These are phyloP conservation scores for Octodonta nipae DNA, from an alignment of 2,888 invertebrate species.

Conservation along the genomic window DNA sequence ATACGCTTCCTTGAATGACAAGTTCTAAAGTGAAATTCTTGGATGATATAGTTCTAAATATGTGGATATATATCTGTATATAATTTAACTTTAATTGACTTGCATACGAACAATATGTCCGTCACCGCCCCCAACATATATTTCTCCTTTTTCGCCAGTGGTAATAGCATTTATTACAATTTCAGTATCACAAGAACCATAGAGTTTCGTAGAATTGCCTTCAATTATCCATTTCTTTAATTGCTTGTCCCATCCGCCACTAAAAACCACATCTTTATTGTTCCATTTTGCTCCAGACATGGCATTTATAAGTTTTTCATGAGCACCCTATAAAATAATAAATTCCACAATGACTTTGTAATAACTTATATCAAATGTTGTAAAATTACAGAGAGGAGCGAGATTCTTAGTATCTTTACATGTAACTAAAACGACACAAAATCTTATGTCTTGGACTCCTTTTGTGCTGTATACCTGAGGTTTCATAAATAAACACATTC, in stretches of 20 bases:
- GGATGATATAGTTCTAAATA: no score
- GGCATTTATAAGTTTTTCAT: slow-evolving; percentile 37
- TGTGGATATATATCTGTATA: no score
- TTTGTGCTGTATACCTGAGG: no score
- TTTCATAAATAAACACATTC: no score
- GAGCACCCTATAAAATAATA: slow-evolving; percentile 28
- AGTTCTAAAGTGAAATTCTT: no score
- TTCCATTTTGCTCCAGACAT: slow-evolving; percentile 26
- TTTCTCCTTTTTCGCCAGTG: slow-evolving; percentile 20
- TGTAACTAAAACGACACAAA: no score
- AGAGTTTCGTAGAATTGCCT: slow-evolving; percentile 15
- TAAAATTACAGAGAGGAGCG: no score
- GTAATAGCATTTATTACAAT: slow-evolving; percentile 23
- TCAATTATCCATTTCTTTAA: slow-evolving; percentile 36
- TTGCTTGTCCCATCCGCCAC: slow-evolving; percentile 38
- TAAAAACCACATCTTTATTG: slow-evolving; percentile 27
- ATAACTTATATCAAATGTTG: no score
- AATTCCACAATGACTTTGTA: no score
- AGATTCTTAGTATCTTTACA: no score
- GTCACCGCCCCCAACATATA: slow-evolving; percentile 47
- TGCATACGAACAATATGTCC: slow-evolving; percentile 35
- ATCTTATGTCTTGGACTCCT: no score
- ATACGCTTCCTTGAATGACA: no score
- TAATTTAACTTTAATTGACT: slow-evolving; percentile 9
- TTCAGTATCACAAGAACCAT: slow-evolving; percentile 19